These are phyloP conservation scores for Abscondita cerata DNA, from an alignment of 2,888 invertebrate genomes.

Conservation along the genomic window DNA sequence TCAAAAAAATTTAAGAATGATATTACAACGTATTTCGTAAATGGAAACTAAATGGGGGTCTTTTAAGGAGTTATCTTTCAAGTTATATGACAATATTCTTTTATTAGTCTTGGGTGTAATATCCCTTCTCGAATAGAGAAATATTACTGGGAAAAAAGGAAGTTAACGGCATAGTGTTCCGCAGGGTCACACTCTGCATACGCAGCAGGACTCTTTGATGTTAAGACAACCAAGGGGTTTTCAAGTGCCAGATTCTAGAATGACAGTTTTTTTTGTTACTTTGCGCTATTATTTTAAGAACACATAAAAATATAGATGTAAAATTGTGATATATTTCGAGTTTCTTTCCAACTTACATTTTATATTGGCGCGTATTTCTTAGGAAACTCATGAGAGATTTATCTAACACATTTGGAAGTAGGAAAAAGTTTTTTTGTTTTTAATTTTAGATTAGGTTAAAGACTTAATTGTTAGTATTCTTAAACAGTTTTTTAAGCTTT, in stretches of 20 bases:
- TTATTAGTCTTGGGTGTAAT: slow-evolving; percentile 35
- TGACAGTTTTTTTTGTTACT: slow-evolving; percentile 26
- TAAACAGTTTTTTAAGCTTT: no score
- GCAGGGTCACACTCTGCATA: slow-evolving; percentile 37
- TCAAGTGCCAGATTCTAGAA: slow-evolving; percentile 29
- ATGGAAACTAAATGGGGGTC: slow-evolving; percentile 22
- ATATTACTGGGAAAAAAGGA: slow-evolving; percentile 29
- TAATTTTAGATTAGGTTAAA: no score
- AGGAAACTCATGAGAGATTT: slow-evolving; percentile 7
- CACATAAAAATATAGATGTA: slow-evolving; percentile 14
- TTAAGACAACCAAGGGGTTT: slow-evolving; percentile 26
- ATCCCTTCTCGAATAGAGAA: slow-evolving; percentile 29
- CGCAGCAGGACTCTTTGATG: slow-evolving; percentile 34
- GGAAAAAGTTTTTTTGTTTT: slow-evolving; percentile 4
- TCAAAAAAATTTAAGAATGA: not conserved
- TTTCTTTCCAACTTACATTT: slow-evolving; percentile 3
- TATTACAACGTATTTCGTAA: slow-evolving; percentile 22
- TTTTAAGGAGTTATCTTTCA: slow-evolving; percentile 31
- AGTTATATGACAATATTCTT: slow-evolving; percentile 35
- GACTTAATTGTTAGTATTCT: no score
- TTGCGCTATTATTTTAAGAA: slow-evolving; percentile 29
- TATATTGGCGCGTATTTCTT: slow-evolving; percentile 2
- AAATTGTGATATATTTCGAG: slow-evolving; percentile 17
- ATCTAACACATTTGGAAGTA: slow-evolving; percentile 17
- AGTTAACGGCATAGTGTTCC: slow-evolving; percentile 32